phyloP scores from a whole-genome alignment of 1,140 invertebrate genomes.

The Belonocnema kinseyi region DNA sequence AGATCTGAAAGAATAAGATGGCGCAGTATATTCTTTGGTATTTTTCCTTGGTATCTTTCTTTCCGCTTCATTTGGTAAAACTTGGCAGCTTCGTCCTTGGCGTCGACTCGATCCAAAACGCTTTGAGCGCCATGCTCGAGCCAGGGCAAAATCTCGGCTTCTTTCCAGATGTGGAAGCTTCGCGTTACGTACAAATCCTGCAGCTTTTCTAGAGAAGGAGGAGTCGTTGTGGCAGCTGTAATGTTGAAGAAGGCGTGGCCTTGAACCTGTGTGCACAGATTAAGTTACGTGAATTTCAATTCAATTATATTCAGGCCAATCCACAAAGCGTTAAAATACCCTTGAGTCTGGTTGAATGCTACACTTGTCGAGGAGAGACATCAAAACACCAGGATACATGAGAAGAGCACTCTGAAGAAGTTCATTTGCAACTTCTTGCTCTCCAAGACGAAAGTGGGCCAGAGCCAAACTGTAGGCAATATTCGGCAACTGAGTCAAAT shows the following conservation, averaged over 20 bases:
- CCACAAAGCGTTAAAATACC: conserved; percentile 63
- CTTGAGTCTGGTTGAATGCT: conserved; percentile 82
- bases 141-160: conserved; percentile 85
- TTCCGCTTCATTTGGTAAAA: conserved; percentile 80
- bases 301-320: too few relatives aligned
- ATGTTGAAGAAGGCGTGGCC: conserved; percentile 63
- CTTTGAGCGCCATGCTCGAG: conserved; percentile 83
- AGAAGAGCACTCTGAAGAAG: conserved; percentile 86
- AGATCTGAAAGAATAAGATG: conserved; percentile 90
- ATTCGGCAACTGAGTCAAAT: conserved; percentile 90
- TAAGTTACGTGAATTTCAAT: conserved; percentile 4
- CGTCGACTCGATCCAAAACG: conserved; percentile 81
- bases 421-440: conserved; percentile 77
- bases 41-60: conserved; percentile 79
- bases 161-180: conserved; percentile 87
- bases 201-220: conserved; percentile 82
- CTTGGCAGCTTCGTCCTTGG: conserved; percentile 77
- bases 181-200: conserved; percentile 85
- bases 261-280: conserved; percentile 52
- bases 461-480: conserved; percentile 91
- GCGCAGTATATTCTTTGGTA: conserved; percentile 85
- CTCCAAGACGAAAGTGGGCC: conserved; percentile 80
- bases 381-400: conserved; percentile 88
- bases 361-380: conserved; percentile 86
- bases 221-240: conserved; percentile 63